phyloP scores from a whole-genome alignment of 1,140 invertebrate genomes.

The silkworm (Bombyx mori) region DNA sequence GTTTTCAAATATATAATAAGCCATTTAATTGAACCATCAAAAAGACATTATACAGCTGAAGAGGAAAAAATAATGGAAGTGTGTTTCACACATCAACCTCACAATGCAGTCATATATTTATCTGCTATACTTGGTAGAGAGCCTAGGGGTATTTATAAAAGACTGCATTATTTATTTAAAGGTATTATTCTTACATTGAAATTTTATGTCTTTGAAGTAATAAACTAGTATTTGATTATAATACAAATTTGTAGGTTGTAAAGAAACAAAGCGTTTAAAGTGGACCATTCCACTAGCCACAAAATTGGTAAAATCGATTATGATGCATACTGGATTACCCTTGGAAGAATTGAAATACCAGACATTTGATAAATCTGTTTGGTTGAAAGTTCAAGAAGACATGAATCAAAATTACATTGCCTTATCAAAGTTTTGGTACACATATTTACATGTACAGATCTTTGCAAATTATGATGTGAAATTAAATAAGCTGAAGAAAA shows the following conservation, averaged over 20 bases:
- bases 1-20: constrained; percentile 40
- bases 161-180: constrained; percentile 23
- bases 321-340: constrained; percentile 29
- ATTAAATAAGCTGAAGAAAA: constrained; percentile 31
- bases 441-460: constrained; percentile 39
- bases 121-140: constrained; percentile 40
- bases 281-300: constrained; percentile 41
- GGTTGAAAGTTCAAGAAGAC: constrained; percentile 36
- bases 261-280: constrained; percentile 28
- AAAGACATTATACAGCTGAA: constrained; percentile 27
- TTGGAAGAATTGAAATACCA: constrained; percentile 42
- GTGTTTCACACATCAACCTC: constrained; percentile 35
- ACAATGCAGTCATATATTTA: constrained; percentile 30
- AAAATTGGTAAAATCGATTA: constrained; percentile 36
- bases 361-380: constrained; percentile 36
- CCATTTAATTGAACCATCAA: constrained; percentile 25
- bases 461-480: constrained; percentile 41
- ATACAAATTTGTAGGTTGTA: constrained; percentile 25
- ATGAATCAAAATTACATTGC: constrained; percentile 34
- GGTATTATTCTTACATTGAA: constrained; percentile 19
- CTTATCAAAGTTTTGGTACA: constrained; percentile 42
- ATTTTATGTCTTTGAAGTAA: neutral
- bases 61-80: constrained; percentile 51
- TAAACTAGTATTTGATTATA: neutral
- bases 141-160: constrained; percentile 44